Evolutionary conservation across 2,797 vertebrate genomes (phyloP).

Genomic region (Pygocentrus nattereri): DNA sequence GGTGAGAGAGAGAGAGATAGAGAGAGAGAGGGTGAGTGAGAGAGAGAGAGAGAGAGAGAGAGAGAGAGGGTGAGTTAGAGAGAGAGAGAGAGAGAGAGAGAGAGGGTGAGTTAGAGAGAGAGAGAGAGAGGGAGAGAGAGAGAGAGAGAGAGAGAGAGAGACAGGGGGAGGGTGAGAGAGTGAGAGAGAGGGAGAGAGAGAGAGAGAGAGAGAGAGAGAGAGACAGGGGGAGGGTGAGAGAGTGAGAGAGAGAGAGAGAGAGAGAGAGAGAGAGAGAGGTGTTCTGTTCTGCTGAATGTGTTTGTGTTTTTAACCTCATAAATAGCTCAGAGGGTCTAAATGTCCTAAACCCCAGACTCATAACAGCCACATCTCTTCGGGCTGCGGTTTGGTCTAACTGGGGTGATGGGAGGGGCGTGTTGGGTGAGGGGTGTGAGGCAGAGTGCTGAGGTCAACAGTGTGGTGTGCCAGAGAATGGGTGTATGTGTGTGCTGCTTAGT

Average conservation of each 20-base stretch:
- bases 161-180: too few relatives aligned
- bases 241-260: background rate
- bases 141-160: background rate
- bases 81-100: background rate
- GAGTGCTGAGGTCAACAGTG: conserved; percentile 38
- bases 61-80: background rate
- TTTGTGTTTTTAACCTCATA: conserved; percentile 21
- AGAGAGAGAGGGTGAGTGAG: background rate
- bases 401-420: conserved; percentile 29
- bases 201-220: background rate
- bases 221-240: background rate
- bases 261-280: background rate
- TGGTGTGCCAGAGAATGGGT: conserved; percentile 48
- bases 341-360: conserved; percentile 33
- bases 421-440: conserved; percentile 30
- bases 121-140: background rate
- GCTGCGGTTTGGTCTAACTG: conserved; percentile 39
- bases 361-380: conserved; percentile 41
- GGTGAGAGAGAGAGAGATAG: background rate
- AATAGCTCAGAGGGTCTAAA: conserved; percentile 23
- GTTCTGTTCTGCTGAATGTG: conserved; percentile 10
- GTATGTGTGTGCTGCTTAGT: conserved; percentile 35
- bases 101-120: background rate
- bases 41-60: background rate
- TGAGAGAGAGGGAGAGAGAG: background rate